Percentiles rank a stretch among this genome's conserved stretches.
Conservation (phyloP, 37 sponge, comb jelly and placozoan genomes). For the Chondrosia reniformis region DNA sequence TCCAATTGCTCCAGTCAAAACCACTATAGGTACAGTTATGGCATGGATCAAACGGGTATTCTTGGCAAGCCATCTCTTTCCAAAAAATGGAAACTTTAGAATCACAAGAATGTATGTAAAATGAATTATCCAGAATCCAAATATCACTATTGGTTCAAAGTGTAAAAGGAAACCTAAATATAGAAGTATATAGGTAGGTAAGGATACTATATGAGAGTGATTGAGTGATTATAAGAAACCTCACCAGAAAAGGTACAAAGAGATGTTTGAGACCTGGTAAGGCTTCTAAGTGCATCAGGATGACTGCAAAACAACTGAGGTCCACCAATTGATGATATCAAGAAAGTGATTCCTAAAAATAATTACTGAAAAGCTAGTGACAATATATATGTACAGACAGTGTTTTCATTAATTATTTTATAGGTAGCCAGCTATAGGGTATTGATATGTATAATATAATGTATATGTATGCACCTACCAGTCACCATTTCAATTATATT, state of each 20-base stretch:
- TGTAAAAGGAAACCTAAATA: neutral
- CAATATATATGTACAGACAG: neutral
- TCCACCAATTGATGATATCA: neutral
- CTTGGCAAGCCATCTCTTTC: neutral
- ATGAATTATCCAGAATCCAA: neutral
- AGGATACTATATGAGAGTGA: neutral
- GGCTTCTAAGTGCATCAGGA: neutral
- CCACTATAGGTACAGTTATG: neutral
- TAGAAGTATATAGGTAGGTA: neutral
- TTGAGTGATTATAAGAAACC: neutral
- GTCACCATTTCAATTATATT: no score
- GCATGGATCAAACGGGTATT: neutral
- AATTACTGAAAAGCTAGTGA: neutral
- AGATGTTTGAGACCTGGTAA: neutral
- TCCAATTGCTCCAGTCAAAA: neutral
- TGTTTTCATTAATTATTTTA: neutral
- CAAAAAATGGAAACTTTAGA: neutral
- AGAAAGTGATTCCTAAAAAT: neutral
- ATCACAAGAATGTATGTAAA: neutral
- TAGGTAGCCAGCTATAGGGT: no score
- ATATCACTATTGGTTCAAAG: neutral
- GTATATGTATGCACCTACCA: no score
- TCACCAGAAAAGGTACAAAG: neutral
- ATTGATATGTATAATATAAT: no score
- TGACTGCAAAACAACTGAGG: neutral